A percentile compares a stretch with the other conserved stretches of the same genome.
These are phyloP conservation scores for Melanerpes formicivorus DNA, from an alignment of 2,113 vertebrate species.

Conservation along the genomic window DNA sequence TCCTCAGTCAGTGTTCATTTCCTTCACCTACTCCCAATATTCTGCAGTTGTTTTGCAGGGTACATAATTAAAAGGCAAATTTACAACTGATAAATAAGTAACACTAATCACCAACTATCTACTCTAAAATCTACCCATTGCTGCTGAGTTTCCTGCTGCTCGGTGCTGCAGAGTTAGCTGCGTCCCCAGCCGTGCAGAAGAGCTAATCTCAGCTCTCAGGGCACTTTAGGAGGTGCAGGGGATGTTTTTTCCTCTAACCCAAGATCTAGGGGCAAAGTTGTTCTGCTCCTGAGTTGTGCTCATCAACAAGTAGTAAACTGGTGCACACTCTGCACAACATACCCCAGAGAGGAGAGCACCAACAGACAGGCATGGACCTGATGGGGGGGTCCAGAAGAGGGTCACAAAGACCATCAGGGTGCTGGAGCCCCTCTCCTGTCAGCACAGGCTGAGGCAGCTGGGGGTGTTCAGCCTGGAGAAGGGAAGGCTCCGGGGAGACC, in stretches of 20 bases:
- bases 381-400: no score
- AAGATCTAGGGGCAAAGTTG: background rate
- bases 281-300: background rate
- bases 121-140: background rate
- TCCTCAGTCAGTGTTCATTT: conserved; percentile 51
- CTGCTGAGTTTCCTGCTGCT: background rate
- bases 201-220: background rate
- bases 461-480: no score
- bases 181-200: background rate
- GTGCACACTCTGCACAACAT: background rate
- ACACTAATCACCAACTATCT: conserved; percentile 15
- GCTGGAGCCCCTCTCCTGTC: no score
- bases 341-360: background rate
- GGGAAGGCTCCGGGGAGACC: no score
- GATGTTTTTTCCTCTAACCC: background rate
- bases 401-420: no score
- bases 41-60: conserved; percentile 3
- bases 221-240: background rate
- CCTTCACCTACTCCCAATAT: conserved; percentile 50
- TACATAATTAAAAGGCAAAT: conserved; percentile 58
- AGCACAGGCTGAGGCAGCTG: no score
- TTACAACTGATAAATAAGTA: conserved; percentile 46
- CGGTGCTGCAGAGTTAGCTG: background rate
- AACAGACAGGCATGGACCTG: no score
- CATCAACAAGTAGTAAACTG: background rate